A percentile compares a stretch with the other conserved stretches of the same genome.
These are phyloP conservation scores for Okapia johnstoni DNA, from an alignment of 2,113 vertebrate genomes.

Conservation along the genomic window DNA sequence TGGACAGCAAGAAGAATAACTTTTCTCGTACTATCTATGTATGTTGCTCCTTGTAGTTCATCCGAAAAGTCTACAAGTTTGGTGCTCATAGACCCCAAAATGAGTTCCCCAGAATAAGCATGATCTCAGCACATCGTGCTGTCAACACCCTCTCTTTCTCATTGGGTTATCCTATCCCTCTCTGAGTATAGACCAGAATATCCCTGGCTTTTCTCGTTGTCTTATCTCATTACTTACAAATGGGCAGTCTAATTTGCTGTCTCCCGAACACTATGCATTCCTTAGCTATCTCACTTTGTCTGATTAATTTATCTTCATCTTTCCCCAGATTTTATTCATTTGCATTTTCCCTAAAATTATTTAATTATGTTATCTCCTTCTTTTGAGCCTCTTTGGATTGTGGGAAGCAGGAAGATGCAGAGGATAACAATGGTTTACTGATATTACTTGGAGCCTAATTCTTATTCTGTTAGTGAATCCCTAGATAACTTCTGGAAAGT, in stretches of 20 bases:
- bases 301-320: slow-evolving; percentile 56
- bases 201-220: not conserved
- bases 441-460: slow-evolving; percentile 50
- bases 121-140: not conserved
- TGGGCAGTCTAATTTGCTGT: slow-evolving; percentile 22
- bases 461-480: slow-evolving; percentile 63
- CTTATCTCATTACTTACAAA: slow-evolving; percentile 44
- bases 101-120: not conserved
- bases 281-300: slow-evolving; percentile 11
- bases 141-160: not conserved
- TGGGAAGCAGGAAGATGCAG: slow-evolving; percentile 12
- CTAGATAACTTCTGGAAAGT: slow-evolving; percentile 55
- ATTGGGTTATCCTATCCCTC: not conserved
- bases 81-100: not conserved
- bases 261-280: not conserved
- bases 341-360: slow-evolving; percentile 56
- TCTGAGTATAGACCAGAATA: not conserved
- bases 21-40: not conserved
- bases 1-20: not conserved
- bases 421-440: slow-evolving; percentile 36
- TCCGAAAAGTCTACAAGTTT: not conserved
- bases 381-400: slow-evolving; percentile 47
- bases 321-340: slow-evolving; percentile 46
- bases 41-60: not conserved
- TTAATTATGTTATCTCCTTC: slow-evolving; percentile 58